These are phyloP conservation scores for Gallirallus australis DNA, from an alignment of 2,797 vertebrate genomes.

Conservation along the genomic window DNA sequence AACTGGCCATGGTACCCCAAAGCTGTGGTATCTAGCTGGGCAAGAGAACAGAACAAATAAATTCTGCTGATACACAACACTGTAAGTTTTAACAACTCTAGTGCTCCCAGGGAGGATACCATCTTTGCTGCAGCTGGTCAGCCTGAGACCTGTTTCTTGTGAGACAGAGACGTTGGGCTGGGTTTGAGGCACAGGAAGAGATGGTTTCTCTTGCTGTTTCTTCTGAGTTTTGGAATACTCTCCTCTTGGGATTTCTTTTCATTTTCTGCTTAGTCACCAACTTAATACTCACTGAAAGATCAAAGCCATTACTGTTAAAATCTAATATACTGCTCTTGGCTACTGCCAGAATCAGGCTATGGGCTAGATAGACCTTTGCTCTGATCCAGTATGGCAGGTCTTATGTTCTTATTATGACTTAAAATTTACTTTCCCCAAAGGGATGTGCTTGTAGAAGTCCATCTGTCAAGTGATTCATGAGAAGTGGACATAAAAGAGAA, in stretches of 20 bases:
- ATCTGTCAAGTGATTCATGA: constrained; percentile 54
- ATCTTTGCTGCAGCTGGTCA: background rate
- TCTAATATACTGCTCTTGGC: constrained; percentile 77
- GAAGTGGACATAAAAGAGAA: constrained; percentile 60
- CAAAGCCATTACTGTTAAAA: constrained; percentile 51
- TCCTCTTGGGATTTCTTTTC: constrained; percentile 8
- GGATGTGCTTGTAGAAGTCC: constrained; percentile 38
- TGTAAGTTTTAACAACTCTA: background rate
- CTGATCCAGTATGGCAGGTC: constrained; percentile 33
- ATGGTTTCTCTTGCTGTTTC: background rate
- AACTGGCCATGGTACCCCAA: background rate
- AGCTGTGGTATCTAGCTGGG: background rate
- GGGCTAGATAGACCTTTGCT: constrained; percentile 73
- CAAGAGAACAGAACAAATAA: background rate
- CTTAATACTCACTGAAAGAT: constrained; percentile 26
- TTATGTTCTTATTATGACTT: constrained; percentile 50
- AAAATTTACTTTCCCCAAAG: constrained; percentile 64
- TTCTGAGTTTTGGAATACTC: constrained; percentile 6
- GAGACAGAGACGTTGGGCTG: background rate
- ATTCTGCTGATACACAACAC: fast-evolving
- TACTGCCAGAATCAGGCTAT: constrained; percentile 56
- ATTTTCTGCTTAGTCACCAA: constrained; percentile 53
- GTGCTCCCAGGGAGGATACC: background rate
- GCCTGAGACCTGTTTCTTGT: background rate
- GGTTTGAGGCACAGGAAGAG: background rate